Percentiles rank a stretch among this genome's conserved stretches.
These are phyloP conservation scores for Astropecten irregularis DNA, from an alignment of 53 echinoderm and acorn worm genomes.

Conservation along the genomic window DNA sequence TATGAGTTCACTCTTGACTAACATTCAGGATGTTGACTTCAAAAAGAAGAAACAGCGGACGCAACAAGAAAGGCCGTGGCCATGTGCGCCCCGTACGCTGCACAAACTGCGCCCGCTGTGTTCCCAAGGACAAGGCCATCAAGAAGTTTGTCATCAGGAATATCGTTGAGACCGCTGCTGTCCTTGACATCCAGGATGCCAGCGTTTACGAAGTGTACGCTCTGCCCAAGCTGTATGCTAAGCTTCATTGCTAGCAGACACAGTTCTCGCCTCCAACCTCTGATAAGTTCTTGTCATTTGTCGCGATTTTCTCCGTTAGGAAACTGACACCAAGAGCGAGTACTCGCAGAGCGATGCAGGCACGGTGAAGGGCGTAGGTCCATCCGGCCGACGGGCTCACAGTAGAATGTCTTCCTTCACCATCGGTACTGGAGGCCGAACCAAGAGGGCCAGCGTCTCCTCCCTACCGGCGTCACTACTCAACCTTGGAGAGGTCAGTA, in stretches of 20 bases:
- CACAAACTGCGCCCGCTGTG: constrained; percentile 99
- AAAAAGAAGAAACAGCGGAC: constrained; percentile 97
- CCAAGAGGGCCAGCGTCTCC: constrained; percentile 92
- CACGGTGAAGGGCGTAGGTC: constrained; percentile 62
- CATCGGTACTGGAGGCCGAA: constrained; percentile 74
- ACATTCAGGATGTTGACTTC: constrained; percentile 62
- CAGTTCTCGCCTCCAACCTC: too few species aligned
- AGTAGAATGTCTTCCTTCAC: constrained; percentile 95
- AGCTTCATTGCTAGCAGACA: constrained; percentile 99
- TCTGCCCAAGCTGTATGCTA: constrained; percentile 96
- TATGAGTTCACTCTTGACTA: too few species aligned
- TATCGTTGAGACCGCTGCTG: constrained; percentile 96
- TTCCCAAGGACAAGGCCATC: constrained; percentile 98
- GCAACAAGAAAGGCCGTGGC: constrained; percentile 97
- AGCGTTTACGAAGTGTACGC: constrained; percentile 98
- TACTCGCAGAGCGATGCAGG: constrained; percentile 91
- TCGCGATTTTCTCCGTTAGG: too few species aligned
- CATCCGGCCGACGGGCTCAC: constrained; percentile 70
- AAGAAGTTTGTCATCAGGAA: constrained; percentile 99
- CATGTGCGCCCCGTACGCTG: constrained; percentile 95
- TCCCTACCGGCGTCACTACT: constrained; percentile 91
- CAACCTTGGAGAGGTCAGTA: constrained; percentile 92
- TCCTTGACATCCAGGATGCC: constrained; percentile 96
- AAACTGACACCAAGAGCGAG: constrained; percentile 91
- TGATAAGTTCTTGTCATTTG: too few species aligned